A percentile compares a stretch with the other conserved stretches of the same genome.
Evolutionary conservation across 1,140 invertebrate genomes (phyloP).

Genomic region (Lepidurus packardi): DNA sequence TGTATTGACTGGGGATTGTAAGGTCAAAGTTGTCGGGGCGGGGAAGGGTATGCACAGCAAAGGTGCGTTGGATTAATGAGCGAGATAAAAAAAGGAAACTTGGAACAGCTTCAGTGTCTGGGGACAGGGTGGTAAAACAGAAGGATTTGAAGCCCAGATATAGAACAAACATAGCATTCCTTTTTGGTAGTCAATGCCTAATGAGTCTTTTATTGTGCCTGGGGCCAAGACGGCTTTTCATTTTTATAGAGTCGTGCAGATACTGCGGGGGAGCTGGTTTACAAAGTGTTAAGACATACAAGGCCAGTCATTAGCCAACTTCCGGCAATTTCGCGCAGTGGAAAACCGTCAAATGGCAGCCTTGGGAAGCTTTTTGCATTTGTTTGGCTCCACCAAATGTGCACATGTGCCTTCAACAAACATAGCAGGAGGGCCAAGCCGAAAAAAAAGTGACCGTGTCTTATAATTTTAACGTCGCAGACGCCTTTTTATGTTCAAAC

Average conservation of each 20-base stretch:
- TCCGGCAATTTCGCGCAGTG: constrained; percentile 17
- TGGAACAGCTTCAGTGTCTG: background rate
- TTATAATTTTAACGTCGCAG: background rate
- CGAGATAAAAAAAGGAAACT: constrained; percentile 11
- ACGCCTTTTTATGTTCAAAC: too few relatives aligned
- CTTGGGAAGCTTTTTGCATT: background rate
- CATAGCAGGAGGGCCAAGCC: background rate
- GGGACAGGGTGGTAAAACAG: background rate
- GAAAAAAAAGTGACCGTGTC: background rate
- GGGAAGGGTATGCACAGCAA: background rate
- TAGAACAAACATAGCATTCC: background rate
- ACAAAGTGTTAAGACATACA: constrained; percentile 1
- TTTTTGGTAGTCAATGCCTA: background rate
- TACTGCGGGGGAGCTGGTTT: background rate
- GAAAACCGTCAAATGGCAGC: background rate
- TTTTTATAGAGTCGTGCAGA: background rate
- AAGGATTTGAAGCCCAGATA: constrained; percentile 4
- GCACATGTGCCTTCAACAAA: constrained; percentile 19
- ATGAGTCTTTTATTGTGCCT: background rate
- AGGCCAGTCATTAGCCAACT: constrained; percentile 3
- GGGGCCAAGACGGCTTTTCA: background rate
- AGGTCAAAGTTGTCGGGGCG: background rate
- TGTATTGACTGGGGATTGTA: background rate
- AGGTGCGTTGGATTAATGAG: constrained; percentile 5
- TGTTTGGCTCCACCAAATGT: constrained; percentile 13